A percentile compares a stretch with the other conserved stretches of the same genome.
Evolutionary conservation across 2,888 invertebrate genomes (phyloP).

Genomic region (Lydus trimaculatus): DNA sequence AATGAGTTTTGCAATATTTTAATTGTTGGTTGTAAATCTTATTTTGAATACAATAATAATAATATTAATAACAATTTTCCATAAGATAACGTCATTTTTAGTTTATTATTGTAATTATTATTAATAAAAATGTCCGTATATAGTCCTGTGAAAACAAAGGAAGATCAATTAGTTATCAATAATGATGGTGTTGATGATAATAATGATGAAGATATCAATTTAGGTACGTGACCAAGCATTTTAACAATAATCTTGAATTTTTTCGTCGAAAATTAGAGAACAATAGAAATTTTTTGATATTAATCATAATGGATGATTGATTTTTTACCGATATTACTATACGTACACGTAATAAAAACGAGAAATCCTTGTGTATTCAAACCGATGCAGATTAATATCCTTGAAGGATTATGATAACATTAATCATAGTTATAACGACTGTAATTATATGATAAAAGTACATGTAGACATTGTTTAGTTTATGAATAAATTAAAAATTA

Average conservation of each 20-base stretch:
- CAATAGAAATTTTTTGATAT: background rate
- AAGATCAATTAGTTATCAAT: background rate
- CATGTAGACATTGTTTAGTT: background rate
- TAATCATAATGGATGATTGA: too few relatives aligned
- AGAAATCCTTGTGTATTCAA: too few relatives aligned
- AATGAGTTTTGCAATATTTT: background rate
- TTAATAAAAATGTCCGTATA: background rate
- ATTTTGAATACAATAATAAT: background rate
- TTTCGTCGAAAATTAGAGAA: background rate
- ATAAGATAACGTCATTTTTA: background rate
- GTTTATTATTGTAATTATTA: background rate
- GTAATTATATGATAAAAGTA: background rate
- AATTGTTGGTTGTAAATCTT: background rate
- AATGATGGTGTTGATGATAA: background rate
- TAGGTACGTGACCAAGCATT: background rate
- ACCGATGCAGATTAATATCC: background rate
- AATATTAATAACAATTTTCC: too few relatives aligned
- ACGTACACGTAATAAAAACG: too few relatives aligned
- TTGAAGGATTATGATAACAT: background rate
- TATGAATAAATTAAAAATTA: background rate
- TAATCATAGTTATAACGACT: background rate
- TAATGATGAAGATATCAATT: background rate
- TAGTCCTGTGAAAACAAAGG: background rate
- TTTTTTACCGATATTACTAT: too few relatives aligned
- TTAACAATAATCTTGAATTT: background rate